phyloP scores from a whole-genome alignment of 1,140 invertebrate species.

The Lepidotrigona ventralis region DNA sequence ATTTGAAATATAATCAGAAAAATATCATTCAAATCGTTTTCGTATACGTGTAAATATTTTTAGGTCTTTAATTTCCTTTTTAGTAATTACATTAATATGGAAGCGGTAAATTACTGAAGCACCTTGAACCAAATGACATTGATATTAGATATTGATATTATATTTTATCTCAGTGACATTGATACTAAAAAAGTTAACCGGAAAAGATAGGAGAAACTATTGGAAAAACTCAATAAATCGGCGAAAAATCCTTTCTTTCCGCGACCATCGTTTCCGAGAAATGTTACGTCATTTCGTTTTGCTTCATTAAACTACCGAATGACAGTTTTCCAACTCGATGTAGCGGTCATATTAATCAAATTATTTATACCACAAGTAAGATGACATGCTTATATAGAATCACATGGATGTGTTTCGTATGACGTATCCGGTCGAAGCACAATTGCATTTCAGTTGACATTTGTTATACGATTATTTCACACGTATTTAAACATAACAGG shows the following conservation, averaged over 20 bases:
- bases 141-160: too few relatives aligned
- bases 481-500: not conserved
- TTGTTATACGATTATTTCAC: not conserved
- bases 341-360: conserved; percentile 41
- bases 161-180: not conserved
- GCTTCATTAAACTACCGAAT: not conserved
- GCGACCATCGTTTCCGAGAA: not conserved
- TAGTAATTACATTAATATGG: too few relatives aligned
- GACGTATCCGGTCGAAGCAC: not conserved
- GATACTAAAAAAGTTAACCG: not conserved
- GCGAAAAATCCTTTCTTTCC: not conserved
- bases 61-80: not conserved
- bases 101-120: not conserved
- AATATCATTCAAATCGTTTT: not conserved
- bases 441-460: too few relatives aligned
- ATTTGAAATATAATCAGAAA: not conserved
- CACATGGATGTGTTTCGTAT: not conserved
- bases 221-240: not conserved
- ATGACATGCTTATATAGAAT: not conserved
- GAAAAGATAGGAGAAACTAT: too few relatives aligned
- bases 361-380: conserved; percentile 27
- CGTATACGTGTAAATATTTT: not conserved
- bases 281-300: not conserved
- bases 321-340: not conserved
- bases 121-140: not conserved